Conservation (phyloP, 1,140 invertebrate genomes). For the Bombus waltoni region DNA sequence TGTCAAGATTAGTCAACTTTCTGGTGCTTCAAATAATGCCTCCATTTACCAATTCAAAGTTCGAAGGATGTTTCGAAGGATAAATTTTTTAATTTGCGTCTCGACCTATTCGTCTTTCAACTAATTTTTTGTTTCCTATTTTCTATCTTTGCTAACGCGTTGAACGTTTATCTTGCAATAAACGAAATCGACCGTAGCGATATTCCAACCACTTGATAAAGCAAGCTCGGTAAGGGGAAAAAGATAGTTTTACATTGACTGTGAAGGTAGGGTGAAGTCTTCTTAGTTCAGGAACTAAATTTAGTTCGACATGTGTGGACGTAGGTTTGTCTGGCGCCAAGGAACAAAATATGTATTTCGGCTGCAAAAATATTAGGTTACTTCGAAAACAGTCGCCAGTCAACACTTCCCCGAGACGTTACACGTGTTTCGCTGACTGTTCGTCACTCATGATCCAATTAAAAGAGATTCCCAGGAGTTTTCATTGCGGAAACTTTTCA, state of each 20-base stretch:
- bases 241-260: conserved; percentile 12
- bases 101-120: not conserved
- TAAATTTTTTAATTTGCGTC: not conserved
- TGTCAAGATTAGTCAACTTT: conserved; percentile 56
- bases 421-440: conserved; percentile 68
- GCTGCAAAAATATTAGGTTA: conserved; percentile 80
- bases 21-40: conserved; percentile 34
- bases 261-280: conserved; percentile 2
- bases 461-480: not conserved
- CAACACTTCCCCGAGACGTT: conserved; percentile 80
- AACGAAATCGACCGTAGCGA: not conserved
- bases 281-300: conserved; percentile 63
- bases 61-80: not conserved
- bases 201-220: not conserved
- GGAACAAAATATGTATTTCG: conserved; percentile 68
- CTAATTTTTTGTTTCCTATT: not conserved
- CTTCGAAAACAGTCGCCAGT: conserved; percentile 79
- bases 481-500: not conserved
- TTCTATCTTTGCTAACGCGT: too few species aligned
- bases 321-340: conserved; percentile 78
- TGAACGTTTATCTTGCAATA: not conserved
- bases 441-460: not conserved
- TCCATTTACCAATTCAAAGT: conserved; percentile 17
- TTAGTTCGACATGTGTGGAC: conserved; percentile 74
- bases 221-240: not conserved